Evolutionary conservation across 1,140 invertebrate genomes (phyloP), one percentile per base, ranked within the genome.

Genomic region (Atta cephalotes): DNA sequence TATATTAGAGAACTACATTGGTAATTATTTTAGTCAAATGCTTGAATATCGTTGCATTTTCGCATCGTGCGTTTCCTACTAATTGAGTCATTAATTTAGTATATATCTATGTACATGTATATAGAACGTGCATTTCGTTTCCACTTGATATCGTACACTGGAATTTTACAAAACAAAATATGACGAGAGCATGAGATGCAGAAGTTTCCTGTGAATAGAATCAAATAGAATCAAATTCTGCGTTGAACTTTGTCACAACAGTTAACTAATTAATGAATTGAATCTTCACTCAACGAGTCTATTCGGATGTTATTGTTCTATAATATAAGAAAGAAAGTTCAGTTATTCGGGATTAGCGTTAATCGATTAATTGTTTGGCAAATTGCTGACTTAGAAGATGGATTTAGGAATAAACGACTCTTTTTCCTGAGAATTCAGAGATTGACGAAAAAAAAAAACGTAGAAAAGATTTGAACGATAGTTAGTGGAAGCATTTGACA

Each of bases 1-100:
- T 71, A 49, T 49, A 16, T 72, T 72, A 53, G 49, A 31, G 28
- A 31, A 74, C 14, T 62, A 21, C 4, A 5, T 45, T 18, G 12
- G 9, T 70, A n/a, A 18, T 56, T 80, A 78, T 49, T 68, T 80
- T 70, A 80, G 28, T 35, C 14, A 70, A 21, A 14, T 70, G 28
- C 45, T 56, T 25, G 60, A 35, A 66, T 79, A 68, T 56, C 5
- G 18, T 56, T 80, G 7, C 28, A 39, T 70, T 62, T 63, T 21
- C 12, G 45, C 31, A 39, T 1, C 14, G 31, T 18, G 35, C 21
- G 51, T 70, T 71, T 81, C 31, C 31, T 56, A 56, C n/a, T 39
- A 62, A 81, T 71, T 56, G 16, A 81, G 53, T 81, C 35, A 81
- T 10, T 81, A 71, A 81, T 70, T 81, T 81, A 81, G 35, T 81